Evolutionary conservation across 2,113 vertebrate species (phyloP).

Genomic region (Nothocercus nigrocapillus): DNA sequence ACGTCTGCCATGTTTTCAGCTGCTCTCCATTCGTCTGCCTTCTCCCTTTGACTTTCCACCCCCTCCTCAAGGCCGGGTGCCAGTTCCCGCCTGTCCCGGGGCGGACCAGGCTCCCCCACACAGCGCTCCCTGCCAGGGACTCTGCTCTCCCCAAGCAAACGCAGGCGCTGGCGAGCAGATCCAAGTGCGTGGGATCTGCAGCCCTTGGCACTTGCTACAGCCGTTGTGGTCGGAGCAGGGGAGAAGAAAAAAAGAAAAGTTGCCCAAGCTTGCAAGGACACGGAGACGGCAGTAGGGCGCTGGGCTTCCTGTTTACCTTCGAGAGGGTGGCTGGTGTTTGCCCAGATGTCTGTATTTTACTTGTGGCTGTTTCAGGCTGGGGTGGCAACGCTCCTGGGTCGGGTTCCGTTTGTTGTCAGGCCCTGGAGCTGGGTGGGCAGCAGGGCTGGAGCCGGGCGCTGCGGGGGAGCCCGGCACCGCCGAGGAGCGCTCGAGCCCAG

Average conservation of each 20-base stretch:
- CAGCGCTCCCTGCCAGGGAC: background rate
- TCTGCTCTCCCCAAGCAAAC: background rate
- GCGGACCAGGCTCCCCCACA: background rate
- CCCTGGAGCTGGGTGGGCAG: background rate
- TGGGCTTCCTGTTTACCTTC: background rate
- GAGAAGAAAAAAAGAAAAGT: background rate
- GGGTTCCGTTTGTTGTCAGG: background rate
- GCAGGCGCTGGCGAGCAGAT: background rate
- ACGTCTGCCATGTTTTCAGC: background rate
- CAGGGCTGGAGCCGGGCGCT: background rate
- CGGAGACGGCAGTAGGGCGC: background rate
- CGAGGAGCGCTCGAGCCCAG: too few species aligned
- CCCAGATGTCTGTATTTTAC: background rate
- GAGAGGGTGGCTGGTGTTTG: background rate
- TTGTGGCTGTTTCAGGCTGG: background rate
- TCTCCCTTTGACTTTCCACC: background rate
- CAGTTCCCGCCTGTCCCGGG: background rate
- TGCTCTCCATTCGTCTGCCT: background rate
- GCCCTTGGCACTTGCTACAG: background rate
- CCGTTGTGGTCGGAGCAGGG: background rate
- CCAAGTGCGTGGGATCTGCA: background rate
- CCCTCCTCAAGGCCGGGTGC: background rate
- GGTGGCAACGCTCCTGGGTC: background rate
- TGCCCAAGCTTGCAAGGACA: background rate
- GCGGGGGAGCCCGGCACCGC: background rate